Evolutionary conservation across 1,140 invertebrate genomes (phyloP).

Genomic region (Sinonovacula constricta): DNA sequence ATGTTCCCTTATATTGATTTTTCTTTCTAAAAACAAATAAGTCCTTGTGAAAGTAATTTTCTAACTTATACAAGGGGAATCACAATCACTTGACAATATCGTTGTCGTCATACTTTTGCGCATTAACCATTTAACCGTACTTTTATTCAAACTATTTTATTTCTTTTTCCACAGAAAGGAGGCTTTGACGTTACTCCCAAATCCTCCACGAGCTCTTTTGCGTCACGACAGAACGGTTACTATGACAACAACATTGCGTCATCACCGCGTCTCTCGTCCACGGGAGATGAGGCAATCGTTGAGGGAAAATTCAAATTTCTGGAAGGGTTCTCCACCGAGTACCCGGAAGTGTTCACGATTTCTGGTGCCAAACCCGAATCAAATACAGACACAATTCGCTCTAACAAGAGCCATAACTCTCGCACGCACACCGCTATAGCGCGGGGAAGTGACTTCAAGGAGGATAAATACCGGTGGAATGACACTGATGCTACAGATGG

Average conservation of each 20-base stretch:
- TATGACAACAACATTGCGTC: not conserved
- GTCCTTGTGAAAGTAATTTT: no score
- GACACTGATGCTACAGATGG: not conserved
- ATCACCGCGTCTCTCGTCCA: not conserved
- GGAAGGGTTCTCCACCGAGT: not conserved
- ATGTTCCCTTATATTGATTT: no score
- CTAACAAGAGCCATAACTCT: not conserved
- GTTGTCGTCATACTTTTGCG: no score
- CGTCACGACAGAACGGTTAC: not conserved
- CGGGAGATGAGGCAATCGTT: not conserved
- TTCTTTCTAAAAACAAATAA: no score
- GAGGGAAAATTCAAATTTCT: not conserved
- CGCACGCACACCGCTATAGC: not conserved
- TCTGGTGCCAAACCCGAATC: not conserved
- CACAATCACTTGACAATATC: no score
- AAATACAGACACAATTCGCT: not conserved
- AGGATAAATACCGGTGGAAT: not conserved
- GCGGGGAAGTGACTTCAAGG: not conserved
- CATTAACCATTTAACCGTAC: no score
- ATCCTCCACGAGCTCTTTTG: not conserved
- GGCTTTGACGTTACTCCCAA: not conserved
- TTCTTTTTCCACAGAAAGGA: no score
- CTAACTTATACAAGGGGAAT: no score
- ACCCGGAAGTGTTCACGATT: not conserved
- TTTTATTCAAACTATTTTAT: no score